Evolutionary conservation across 2,888 invertebrate genomes (phyloP).

Genomic region (Norana najaformis): DNA sequence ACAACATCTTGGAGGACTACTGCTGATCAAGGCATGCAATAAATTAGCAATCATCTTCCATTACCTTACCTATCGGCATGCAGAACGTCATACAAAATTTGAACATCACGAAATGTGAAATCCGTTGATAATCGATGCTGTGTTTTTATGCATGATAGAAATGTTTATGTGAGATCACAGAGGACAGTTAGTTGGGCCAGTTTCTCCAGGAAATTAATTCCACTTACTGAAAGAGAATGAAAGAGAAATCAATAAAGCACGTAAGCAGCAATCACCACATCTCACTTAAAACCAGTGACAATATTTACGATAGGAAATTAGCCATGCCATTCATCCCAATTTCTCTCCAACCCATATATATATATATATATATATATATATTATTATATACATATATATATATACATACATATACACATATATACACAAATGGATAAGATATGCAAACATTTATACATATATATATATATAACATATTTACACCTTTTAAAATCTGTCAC

Average conservation of each 20-base stretch:
- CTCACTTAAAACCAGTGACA: constrained; percentile 13
- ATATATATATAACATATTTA: neutral
- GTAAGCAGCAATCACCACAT: neutral
- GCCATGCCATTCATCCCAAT: neutral
- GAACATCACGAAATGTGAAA: neutral
- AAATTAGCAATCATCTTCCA: neutral
- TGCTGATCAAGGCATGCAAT: neutral
- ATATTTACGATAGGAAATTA: constrained; percentile 5
- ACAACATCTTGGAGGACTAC: neutral
- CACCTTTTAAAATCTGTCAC: neutral
- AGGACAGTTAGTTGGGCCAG: neutral
- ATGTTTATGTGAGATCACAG: neutral
- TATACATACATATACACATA: no score
- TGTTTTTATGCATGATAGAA: neutral
- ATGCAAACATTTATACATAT: neutral
- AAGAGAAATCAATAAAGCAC: neutral
- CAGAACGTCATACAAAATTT: neutral
- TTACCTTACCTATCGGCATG: no score
- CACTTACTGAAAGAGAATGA: neutral
- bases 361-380: neutral
- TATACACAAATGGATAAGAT: no score
- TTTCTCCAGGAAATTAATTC: neutral
- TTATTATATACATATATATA: neutral
- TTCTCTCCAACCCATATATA: neutral
- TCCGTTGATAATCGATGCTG: no score